Base-by-base conservation (phyloP, 2,888 invertebrate genomes). In the Epinotia brunnichana region DNA sequence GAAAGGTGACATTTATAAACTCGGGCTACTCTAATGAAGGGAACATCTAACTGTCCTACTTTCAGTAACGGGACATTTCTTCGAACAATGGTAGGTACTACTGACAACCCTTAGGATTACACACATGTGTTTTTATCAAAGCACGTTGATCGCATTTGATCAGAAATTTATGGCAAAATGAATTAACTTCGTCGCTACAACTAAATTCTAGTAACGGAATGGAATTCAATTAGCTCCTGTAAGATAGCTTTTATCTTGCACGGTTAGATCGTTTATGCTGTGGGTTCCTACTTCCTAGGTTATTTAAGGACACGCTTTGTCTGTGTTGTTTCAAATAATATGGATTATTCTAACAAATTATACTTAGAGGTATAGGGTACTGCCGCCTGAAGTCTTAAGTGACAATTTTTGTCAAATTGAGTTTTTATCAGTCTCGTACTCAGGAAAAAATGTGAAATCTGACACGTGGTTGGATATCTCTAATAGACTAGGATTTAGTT, bases 191-290 rank as follows among this genome's bases (percentile, higher is more conserved):
- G 53, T 53, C 39, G n/a, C 10, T 41, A 54, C 54, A 39, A 39
- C 39, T 64, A 64, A 53, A 54, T 53, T 9, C 13, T 29, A 66
- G 39, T 54, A 41, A 66, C 54, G n/a, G 64, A 21, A 39, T 19
- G 39, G 21, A 66, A 66, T 54, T 66, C 54, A 66, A 66, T 54
- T 66, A 54, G 41, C 11, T 41, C 21, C 11, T 41, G n/a, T n/a
- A 19, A 66, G 64, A 66, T 66, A 66, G 19, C 53, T 39, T 19
- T 64, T 54, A 64, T 64, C 64, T 66, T 39, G 39, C 19, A 35
- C 11, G 19, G 15, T 41, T 19, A 41, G 39, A 63, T 51, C 21
- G n/a, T n/a, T 10, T 29, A 7, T n/a, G 48, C n/a, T n/a, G n/a
- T 44, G n/a, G n/a, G n/a, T 48, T 48, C n/a, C 35, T 35, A 35